Evolutionary conservation across 1,140 invertebrate species (phyloP).

Genomic region (Capitella teleta): DNA sequence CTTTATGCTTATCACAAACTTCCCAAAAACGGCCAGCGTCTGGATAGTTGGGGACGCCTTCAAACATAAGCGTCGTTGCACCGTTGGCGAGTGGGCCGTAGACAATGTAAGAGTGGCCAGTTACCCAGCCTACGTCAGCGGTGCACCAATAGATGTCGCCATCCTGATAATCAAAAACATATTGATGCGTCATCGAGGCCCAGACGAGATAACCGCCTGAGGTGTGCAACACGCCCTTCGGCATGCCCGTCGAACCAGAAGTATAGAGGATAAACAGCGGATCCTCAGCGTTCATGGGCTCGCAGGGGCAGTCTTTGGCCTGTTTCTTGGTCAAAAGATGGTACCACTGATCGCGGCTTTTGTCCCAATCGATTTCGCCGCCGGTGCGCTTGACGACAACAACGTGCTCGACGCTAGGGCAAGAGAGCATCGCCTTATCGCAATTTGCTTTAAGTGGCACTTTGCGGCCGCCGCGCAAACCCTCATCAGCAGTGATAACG

Average conservation of each 20-base stretch:
- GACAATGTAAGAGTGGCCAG: conserved; percentile 48
- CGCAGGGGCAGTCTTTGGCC: conserved; percentile 29
- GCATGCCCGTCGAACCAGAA: conserved; percentile 48
- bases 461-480: background rate
- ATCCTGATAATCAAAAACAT: conserved; percentile 45
- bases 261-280: conserved; percentile 50
- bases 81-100: conserved; percentile 51
- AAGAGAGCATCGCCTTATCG: background rate
- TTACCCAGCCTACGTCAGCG: conserved; percentile 52
- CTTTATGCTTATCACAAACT: conserved; percentile 43
- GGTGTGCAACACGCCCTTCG: conserved; percentile 48
- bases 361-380: conserved; percentile 52
- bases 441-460: background rate
- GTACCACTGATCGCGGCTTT: conserved; percentile 66
- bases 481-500: background rate
- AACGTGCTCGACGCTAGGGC: background rate
- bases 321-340: conserved; percentile 14
- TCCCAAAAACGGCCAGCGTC: conserved; percentile 50
- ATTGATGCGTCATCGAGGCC: conserved; percentile 42
- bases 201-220: conserved; percentile 48
- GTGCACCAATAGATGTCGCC: conserved; percentile 48
- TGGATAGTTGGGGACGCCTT: conserved; percentile 48
- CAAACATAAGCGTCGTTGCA: conserved; percentile 47
- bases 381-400: background rate
- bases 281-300: conserved; percentile 46